A percentile compares a stretch with the other conserved stretches of the same genome.
phyloP scores from a whole-genome alignment of 2,797 vertebrate genomes.

The Chlorospingus semifuscus region DNA sequence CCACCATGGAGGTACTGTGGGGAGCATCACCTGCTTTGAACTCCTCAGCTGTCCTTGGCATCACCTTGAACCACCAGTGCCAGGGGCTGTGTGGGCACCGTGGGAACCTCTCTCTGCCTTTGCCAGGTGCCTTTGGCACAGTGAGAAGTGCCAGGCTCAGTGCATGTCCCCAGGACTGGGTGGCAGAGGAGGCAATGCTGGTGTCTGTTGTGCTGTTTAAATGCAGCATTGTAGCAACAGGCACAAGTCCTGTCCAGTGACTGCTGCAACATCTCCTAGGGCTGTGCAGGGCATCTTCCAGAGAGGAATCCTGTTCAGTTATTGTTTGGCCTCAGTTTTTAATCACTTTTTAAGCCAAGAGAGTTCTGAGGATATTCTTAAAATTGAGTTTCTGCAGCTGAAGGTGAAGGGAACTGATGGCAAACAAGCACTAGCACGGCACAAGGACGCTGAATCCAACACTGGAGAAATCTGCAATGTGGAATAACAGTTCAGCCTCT shows the following conservation, averaged over 20 bases:
- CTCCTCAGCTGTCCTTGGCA: neutral
- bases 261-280: neutral
- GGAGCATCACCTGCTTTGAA: constrained; percentile 25
- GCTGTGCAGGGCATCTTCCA: neutral
- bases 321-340: constrained; percentile 1
- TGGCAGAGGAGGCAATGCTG: neutral
- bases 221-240: accelerated
- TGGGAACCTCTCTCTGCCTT: neutral
- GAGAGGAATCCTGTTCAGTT: neutral
- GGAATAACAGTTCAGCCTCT: constrained; percentile 64
- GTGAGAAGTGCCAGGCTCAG: neutral
- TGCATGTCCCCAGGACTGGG: neutral
- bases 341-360: constrained; percentile 19
- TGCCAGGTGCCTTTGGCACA: neutral
- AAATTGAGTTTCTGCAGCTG: constrained; percentile 12
- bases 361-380: neutral
- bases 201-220: neutral
- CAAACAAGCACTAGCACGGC: constrained; percentile 26
- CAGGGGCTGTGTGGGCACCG: neutral
- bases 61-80: neutral
- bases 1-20: neutral
- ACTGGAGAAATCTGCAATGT: constrained; percentile 61
- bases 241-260: neutral
- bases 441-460: constrained; percentile 49
- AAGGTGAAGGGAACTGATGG: neutral